Evolutionary conservation across 2,797 vertebrate species (phyloP).

Genomic region (Arvicola amphibius): DNA sequence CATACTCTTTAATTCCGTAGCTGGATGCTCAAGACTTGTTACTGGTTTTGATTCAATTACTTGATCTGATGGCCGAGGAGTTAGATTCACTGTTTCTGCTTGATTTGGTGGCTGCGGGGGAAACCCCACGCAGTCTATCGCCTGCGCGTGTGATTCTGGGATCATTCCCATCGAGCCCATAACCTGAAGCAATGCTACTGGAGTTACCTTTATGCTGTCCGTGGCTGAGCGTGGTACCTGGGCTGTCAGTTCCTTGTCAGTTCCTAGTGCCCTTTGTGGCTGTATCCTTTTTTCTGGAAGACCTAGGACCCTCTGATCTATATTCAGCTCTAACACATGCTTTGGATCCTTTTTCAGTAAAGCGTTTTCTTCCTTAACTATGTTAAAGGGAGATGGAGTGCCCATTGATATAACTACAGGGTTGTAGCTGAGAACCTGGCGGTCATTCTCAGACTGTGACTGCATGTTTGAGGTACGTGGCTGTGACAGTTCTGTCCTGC

Average conservation of each 20-base stretch:
- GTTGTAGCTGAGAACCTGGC: slow-evolving; percentile 40
- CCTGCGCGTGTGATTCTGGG: slow-evolving; percentile 60
- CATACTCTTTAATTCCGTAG: neutral
- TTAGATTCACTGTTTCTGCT: slow-evolving; percentile 9
- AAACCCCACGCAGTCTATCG: slow-evolving; percentile 33
- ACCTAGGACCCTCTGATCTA: slow-evolving; percentile 46
- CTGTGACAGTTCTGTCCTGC: slow-evolving; percentile 52
- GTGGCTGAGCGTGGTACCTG: slow-evolving; percentile 32
- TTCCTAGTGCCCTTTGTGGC: slow-evolving; percentile 30
- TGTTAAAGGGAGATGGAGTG: slow-evolving; percentile 7
- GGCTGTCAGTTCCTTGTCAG: slow-evolving; percentile 46
- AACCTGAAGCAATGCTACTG: slow-evolving; percentile 61
- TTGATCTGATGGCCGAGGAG: slow-evolving; percentile 7
- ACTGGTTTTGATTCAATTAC: slow-evolving; percentile 29
- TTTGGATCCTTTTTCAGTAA: slow-evolving; percentile 54
- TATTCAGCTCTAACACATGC: slow-evolving; percentile 51
- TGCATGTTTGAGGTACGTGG: slow-evolving; percentile 25
- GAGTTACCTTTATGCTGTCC: slow-evolving; percentile 70
- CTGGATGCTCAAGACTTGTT: neutral
- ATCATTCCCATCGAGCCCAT: slow-evolving; percentile 71
- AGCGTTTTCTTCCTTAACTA: slow-evolving; percentile 54
- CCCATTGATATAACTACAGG: slow-evolving; percentile 43
- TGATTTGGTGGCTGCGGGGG: slow-evolving; percentile 30
- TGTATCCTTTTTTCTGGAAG: slow-evolving; percentile 44
- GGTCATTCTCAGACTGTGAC: slow-evolving; percentile 25